These are phyloP conservation scores for Mesocentrotus franciscanus DNA, from an alignment of 53 echinoderm and acorn worm genomes.

Conservation along the genomic window DNA sequence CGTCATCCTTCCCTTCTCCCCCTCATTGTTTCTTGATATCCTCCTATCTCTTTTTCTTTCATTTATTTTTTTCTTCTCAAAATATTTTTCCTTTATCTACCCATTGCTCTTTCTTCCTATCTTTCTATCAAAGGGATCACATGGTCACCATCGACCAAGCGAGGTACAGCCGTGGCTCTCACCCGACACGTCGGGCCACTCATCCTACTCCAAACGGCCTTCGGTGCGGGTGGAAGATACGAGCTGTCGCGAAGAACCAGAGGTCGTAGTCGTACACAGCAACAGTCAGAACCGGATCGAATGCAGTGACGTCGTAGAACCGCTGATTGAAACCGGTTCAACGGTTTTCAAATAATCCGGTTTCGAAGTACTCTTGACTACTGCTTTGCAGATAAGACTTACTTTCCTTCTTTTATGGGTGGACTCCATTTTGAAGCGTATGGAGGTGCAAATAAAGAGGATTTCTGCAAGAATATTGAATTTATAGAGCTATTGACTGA, in stretches of 20 bases:
- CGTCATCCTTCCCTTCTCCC: not conserved
- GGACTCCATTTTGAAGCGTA: not conserved
- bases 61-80: not conserved
- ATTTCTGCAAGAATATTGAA: not conserved
- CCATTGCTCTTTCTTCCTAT: not conserved
- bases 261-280: conserved; percentile 31
- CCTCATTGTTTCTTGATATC: not conserved
- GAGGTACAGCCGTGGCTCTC: conserved; percentile 48
- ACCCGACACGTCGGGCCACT: conserved; percentile 14
- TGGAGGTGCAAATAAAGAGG: not conserved
- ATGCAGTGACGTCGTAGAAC: conserved; percentile 28
- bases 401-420: not conserved
- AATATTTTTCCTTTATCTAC: not conserved
- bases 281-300: conserved; percentile 10
- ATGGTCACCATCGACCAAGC: conserved; percentile 52
- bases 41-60: not conserved
- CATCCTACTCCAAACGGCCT: not conserved
- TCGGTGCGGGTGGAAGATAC: conserved; percentile 47
- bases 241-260: conserved; percentile 6
- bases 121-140: not conserved
- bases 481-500: not conserved
- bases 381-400: not conserved
- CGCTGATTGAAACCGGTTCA: conserved; percentile 8
- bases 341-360: not conserved
- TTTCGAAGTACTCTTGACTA: not conserved